Conservation (phyloP, 2,888 invertebrate genomes). For the Ochropacha duplaris region DNA sequence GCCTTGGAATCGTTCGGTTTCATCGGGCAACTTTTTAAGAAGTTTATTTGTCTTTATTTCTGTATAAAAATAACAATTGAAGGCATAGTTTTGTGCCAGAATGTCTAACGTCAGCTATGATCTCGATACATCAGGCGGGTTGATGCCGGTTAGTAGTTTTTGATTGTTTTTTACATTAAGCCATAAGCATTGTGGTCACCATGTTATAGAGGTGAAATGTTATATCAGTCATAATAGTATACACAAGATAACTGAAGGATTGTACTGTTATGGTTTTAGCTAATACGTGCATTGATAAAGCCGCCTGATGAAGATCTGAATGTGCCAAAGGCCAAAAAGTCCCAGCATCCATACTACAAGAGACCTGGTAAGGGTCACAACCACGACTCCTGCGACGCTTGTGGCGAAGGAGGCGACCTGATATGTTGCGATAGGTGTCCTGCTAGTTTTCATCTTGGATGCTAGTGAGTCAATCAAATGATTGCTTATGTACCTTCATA, state of each 20-base stretch:
- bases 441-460: slow-evolving; percentile 96
- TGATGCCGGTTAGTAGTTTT: slow-evolving; percentile 91
- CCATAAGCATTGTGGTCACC: slow-evolving; percentile 27
- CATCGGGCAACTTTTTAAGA: background rate
- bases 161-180: slow-evolving; percentile 24
- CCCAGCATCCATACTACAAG: slow-evolving; percentile 92
- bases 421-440: slow-evolving; percentile 98
- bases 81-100: slow-evolving; percentile 23
- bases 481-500: too few species aligned
- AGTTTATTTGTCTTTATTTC: slow-evolving; percentile 2
- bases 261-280: slow-evolving; percentile 77
- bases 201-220: slow-evolving; percentile 35
- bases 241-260: slow-evolving; percentile 13
- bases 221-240: slow-evolving; percentile 9
- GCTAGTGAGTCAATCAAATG: slow-evolving; percentile 88
- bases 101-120: slow-evolving; percentile 87
- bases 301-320: slow-evolving; percentile 91
- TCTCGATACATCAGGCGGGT: slow-evolving; percentile 89
- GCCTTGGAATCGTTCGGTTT: background rate
- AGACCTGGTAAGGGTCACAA: slow-evolving; percentile 95
- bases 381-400: slow-evolving; percentile 96
- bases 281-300: slow-evolving; percentile 94
- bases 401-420: slow-evolving; percentile 96
- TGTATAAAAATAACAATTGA: slow-evolving; percentile 18
- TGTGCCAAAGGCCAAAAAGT: slow-evolving; percentile 82